Evolutionary conservation across 2,888 invertebrate species (phyloP).

Genomic region (Orchesella flavescens): DNA sequence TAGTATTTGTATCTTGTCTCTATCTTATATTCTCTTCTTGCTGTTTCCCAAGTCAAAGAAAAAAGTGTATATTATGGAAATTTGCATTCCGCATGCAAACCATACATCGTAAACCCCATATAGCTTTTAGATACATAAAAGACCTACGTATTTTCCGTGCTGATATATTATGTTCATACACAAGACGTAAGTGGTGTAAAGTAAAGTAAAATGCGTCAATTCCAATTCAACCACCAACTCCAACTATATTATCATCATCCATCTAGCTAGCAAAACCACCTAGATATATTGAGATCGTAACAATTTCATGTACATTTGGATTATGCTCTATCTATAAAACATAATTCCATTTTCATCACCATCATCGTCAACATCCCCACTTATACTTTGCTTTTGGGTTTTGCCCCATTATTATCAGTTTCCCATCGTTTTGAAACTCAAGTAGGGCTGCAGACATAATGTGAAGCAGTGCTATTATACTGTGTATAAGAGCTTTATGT

Average conservation of each 20-base stretch:
- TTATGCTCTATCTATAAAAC: slow-evolving; percentile 23
- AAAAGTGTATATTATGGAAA: too few relatives aligned
- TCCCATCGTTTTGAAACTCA: slow-evolving; percentile 51
- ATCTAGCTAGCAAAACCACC: too few relatives aligned
- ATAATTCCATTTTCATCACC: slow-evolving; percentile 29
- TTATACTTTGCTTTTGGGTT: slow-evolving; percentile 37
- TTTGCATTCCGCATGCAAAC: slow-evolving; percentile 2
- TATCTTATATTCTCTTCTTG: too few relatives aligned
- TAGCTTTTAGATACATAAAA: slow-evolving; percentile 24
- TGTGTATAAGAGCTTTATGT: too few relatives aligned
- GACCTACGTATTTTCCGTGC: slow-evolving; percentile 51
- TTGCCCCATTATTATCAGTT: slow-evolving; percentile 59
- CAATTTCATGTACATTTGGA: neutral
- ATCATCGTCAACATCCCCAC: slow-evolving; percentile 18
- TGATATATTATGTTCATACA: too few relatives aligned
- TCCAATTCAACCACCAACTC: slow-evolving; percentile 20
- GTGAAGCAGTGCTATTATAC: too few relatives aligned
- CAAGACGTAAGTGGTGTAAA: neutral
- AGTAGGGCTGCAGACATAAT: too few relatives aligned
- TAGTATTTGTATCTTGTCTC: slow-evolving; percentile 1
- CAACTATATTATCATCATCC: neutral
- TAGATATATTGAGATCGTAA: too few relatives aligned
- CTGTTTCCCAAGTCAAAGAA: neutral
- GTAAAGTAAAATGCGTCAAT: slow-evolving; percentile 18
- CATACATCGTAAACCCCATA: neutral